These are phyloP conservation scores for Andrena haemorrhoa DNA, from an alignment of 2,888 invertebrate species.

Conservation along the genomic window DNA sequence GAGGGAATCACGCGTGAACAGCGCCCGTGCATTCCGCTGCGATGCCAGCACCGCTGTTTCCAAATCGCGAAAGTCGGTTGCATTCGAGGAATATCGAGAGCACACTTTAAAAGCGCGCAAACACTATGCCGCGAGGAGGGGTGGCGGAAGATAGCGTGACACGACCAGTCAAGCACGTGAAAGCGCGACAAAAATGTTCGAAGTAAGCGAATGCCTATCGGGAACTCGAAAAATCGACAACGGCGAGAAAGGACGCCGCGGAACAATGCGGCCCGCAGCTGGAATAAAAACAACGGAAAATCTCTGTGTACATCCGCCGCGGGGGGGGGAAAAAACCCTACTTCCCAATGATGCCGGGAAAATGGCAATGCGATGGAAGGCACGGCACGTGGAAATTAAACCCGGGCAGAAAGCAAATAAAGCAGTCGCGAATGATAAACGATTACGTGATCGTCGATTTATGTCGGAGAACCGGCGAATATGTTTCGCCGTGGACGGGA, in stretches of 20 bases:
- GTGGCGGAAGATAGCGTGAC: conserved; percentile 22
- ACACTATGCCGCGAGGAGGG: not conserved
- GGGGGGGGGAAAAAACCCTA: not conserved
- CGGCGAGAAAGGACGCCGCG: conserved; percentile 6
- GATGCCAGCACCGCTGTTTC: not conserved
- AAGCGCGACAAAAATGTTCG: conserved; percentile 42
- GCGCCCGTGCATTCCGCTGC: not conserved
- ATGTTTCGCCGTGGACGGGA: conserved; percentile 1
- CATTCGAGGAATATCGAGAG: conserved; percentile 5
- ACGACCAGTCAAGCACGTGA: conserved; percentile 39
- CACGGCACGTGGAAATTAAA: conserved; percentile 45
- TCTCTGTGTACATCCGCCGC: conserved; percentile 9
- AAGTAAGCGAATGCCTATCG: conserved; percentile 40
- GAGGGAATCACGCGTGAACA: not conserved
- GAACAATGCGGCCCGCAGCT: conserved; percentile 26
- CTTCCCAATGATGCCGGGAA: conserved; percentile 26
- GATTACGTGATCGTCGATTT: conserved; percentile 39
- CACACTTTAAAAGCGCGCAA: conserved; percentile 27
- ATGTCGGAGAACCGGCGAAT: conserved; percentile 4
- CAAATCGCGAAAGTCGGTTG: conserved; percentile 12
- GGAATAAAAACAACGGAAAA: conserved; percentile 34
- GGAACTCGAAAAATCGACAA: conserved; percentile 36
- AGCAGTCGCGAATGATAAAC: conserved; percentile 28
- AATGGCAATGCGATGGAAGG: conserved; percentile 13
- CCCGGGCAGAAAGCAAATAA: conserved; percentile 22